These are phyloP conservation scores for Xenopus tropicalis DNA, from an alignment of 2,113 vertebrate species.

Conservation along the genomic window DNA sequence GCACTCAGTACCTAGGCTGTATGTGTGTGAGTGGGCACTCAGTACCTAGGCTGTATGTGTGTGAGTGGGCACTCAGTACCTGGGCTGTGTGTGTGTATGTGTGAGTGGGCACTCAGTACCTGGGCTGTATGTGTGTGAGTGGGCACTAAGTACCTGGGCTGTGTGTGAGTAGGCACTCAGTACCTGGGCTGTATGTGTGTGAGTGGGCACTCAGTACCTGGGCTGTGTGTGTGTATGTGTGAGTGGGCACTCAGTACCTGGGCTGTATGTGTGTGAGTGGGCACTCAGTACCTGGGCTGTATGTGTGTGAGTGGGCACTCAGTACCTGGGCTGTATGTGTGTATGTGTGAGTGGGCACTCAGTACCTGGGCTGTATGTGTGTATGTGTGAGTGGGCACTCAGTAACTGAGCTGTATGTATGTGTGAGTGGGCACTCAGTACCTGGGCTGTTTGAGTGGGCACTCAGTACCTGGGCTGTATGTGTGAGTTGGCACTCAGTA, in stretches of 20 bases:
- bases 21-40: not conserved
- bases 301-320: too few relatives aligned
- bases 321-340: too few relatives aligned
- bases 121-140: not conserved
- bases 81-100: not conserved
- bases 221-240: not conserved
- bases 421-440: not conserved
- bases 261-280: too few relatives aligned
- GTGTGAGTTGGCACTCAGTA: not conserved
- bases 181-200: not conserved
- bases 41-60: not conserved
- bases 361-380: too few relatives aligned
- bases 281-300: too few relatives aligned
- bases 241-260: too few relatives aligned
- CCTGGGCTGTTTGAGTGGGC: not conserved
- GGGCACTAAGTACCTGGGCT: not conserved
- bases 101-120: not conserved
- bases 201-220: not conserved
- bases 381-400: not conserved
- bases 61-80: not conserved
- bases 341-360: too few relatives aligned
- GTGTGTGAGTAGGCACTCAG: not conserved
- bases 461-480: constrained; percentile 6
- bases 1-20: not conserved
- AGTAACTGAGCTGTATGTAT: not conserved